These are phyloP conservation scores for Chironomus striatipennis DNA, from an alignment of 1,140 invertebrate species.

Conservation along the genomic window DNA sequence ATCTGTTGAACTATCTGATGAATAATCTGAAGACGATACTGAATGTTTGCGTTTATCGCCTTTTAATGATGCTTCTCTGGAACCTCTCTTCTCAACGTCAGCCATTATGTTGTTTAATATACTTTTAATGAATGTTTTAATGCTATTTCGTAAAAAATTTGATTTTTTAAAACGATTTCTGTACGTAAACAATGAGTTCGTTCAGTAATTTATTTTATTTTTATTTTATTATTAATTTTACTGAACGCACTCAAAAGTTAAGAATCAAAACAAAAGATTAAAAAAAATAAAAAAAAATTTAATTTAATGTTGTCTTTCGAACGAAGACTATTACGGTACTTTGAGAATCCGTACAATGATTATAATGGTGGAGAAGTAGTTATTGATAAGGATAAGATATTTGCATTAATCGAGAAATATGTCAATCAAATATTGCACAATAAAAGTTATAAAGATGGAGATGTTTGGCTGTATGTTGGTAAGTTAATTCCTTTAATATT, in stretches of 20 bases:
- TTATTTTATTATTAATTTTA: not conserved
- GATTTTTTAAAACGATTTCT: not conserved
- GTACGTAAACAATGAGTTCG: not conserved
- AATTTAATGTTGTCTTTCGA: too few relatives aligned
- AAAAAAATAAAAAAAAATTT: not conserved
- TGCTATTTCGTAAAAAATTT: conserved; percentile 7
- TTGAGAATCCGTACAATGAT: not conserved
- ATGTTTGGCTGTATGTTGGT: not conserved
- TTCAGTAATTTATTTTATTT: not conserved
- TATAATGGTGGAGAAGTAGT: not conserved
- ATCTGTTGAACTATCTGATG: not conserved
- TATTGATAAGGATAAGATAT: not conserved
- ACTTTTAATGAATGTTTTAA: not conserved
- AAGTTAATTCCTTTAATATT: not conserved
- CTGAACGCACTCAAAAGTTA: not conserved
- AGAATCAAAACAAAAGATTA: not conserved
- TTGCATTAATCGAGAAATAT: not conserved
- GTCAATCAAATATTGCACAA: not conserved
- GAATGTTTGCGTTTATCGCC: conserved; percentile 1
- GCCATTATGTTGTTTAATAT: not conserved
- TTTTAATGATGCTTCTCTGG: not conserved
- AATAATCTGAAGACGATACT: not conserved
- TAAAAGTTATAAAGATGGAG: not conserved
- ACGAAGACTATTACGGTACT: not conserved
- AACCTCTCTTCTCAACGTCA: not conserved